Base-by-base conservation (phyloP, 1,140 invertebrate genomes). In the Sminthurinus signatus region DNA sequence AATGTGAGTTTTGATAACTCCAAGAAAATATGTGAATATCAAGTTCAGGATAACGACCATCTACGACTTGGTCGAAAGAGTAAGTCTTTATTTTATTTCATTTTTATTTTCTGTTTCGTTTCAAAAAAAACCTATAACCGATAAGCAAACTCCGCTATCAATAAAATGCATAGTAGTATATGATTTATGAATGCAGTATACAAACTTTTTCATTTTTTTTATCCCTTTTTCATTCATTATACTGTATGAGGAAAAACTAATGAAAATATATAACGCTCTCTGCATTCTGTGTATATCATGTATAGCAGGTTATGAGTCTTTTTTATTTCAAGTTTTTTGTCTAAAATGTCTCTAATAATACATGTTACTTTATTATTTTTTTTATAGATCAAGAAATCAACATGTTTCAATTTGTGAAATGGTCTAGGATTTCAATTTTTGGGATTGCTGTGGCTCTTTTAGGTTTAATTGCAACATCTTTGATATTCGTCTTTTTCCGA, bases 1-100 rank as follows among this genome's bases (percentile, higher is more conserved):
- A 65, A 65, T 17, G 23, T 69, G 19, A 39, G 55, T 23, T 60
- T 69, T 31, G 63, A 69, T 21, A 36, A 32, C 17, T 51, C 12
- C 0, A 69, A 54, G 29, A 27, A 28, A 32, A 51, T 69, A 1
- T 44, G n/a, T 19, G 19, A 14, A 5, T 65, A 60, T 31, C 17
- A 48, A 15, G 58, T 69, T 4, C 29, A 43, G 4, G 39, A 69
- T 39, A 61, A 65, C n/a, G 59, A 65, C n/a, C 55, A 36, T 21
- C 36, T 69, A 1, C 54, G 48, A 44, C 54, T 69, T 27, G 66
- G 58, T 23, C 60, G 44, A 15, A 55, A 19, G 28, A 23, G 66
- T 68, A 57, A 50, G 54, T 46, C 1, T 25, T 12, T 21, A 15
- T 52, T 21, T 14, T 10, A 48, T 48, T 48, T 14, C 19, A 14